phyloP scores from a whole-genome alignment of 2,888 invertebrate species.

The Heteromyza rotundicornis region DNA sequence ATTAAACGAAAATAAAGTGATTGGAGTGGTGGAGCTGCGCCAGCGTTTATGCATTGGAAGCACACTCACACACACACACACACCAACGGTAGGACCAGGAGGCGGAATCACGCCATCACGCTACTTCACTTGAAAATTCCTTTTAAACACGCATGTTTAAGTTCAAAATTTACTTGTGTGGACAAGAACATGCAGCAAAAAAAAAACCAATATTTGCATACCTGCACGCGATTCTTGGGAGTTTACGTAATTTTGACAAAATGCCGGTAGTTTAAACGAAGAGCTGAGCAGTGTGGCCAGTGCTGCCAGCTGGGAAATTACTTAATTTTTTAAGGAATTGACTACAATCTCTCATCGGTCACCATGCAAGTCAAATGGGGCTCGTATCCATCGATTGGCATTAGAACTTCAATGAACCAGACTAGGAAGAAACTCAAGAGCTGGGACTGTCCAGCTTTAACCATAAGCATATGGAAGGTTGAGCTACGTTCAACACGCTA shows the following conservation, averaged over 20 bases:
- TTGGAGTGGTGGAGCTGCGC: conserved; percentile 2
- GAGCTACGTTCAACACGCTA: no score
- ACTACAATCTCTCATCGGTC: no score
- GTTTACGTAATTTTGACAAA: conserved; percentile 12
- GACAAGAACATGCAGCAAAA: neutral
- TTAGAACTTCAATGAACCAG: no score
- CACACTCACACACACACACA: neutral
- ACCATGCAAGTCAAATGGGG: no score
- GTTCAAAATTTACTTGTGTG: neutral
- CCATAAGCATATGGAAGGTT: no score
- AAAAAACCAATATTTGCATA: conserved; percentile 34
- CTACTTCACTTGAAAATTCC: conserved; percentile 13
- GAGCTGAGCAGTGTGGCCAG: no score
- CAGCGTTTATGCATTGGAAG: no score
- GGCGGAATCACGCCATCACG: conserved; percentile 19
- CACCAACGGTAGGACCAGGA: neutral
- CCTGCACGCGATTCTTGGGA: conserved; percentile 42
- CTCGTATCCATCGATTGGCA: no score
- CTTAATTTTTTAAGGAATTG: no score
- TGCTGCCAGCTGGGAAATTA: neutral
- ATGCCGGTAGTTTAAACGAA: neutral
- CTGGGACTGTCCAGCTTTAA: no score
- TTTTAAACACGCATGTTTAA: conserved; percentile 11
- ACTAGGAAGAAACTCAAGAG: no score
- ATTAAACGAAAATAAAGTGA: neutral